Evolutionary conservation across 1,140 invertebrate genomes (phyloP).

Genomic region (Tenebrio molitor): DNA sequence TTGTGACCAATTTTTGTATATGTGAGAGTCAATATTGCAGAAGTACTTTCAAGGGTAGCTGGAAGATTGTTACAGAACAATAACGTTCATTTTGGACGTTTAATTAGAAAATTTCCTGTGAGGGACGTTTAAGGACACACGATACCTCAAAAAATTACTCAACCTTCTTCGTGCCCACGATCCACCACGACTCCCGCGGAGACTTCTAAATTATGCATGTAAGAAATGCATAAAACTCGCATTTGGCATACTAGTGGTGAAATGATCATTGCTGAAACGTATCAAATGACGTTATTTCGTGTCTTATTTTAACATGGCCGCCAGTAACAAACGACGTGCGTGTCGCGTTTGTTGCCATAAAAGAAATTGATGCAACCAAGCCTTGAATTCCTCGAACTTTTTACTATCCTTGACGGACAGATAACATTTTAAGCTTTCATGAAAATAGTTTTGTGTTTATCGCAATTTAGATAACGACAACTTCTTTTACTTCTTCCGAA

Average conservation of each 20-base stretch:
- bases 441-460: constrained; percentile 3
- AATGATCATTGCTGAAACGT: background rate
- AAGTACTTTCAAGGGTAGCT: too few species aligned
- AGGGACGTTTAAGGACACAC: background rate
- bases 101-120: constrained; percentile 6
- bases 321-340: background rate
- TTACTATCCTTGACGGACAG: constrained; percentile 1
- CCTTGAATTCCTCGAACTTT: constrained; percentile 4
- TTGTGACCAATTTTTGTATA: too few species aligned
- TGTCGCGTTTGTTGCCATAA: background rate
- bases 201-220: background rate
- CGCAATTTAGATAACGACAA: background rate
- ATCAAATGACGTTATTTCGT: constrained; percentile 23
- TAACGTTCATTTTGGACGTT: too few species aligned
- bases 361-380: constrained; percentile 5
- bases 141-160: background rate
- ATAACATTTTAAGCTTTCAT: constrained; percentile 10
- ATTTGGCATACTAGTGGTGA: background rate
- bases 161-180: background rate
- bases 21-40: too few species aligned
- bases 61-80: too few species aligned
- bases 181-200: background rate
- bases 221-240: background rate
- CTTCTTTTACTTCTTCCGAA: too few species aligned
- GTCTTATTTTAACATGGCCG: background rate